These are phyloP conservation scores for Leucopsar rothschildi DNA, from an alignment of 2,113 vertebrate genomes.

Conservation along the genomic window DNA sequence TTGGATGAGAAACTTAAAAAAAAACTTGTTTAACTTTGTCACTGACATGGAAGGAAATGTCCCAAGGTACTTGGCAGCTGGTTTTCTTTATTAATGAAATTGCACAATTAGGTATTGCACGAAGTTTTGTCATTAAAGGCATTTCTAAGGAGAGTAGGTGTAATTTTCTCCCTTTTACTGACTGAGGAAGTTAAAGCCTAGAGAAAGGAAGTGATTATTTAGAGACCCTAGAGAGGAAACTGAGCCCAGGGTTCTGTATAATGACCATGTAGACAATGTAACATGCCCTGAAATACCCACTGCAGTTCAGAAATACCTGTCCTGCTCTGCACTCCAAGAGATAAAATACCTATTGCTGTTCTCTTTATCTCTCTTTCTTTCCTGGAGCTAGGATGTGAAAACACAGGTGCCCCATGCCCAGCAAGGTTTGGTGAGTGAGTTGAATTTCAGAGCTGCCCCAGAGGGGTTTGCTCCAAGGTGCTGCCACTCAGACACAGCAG, in stretches of 20 bases:
- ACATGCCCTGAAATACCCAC: background rate
- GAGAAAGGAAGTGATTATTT: constrained; percentile 22
- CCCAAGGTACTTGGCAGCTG: background rate
- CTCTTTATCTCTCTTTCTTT: background rate
- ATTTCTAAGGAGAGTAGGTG: background rate
- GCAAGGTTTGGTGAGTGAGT: background rate
- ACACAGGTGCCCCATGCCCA: background rate
- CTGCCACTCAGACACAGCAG: background rate
- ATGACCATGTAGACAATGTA: background rate
- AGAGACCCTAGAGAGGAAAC: background rate
- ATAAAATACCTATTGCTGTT: background rate
- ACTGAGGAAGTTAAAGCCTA: background rate
- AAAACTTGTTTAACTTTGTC: background rate
- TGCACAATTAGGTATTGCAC: background rate
- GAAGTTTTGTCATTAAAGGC: background rate
- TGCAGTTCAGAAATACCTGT: background rate
- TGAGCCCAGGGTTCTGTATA: background rate
- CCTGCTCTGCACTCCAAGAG: background rate
- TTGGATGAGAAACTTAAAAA: background rate
- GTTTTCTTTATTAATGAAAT: background rate
- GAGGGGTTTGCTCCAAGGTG: background rate
- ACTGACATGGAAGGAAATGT: background rate
- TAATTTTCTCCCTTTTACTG: background rate
- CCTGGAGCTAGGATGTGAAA: background rate
- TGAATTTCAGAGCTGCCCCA: background rate